Conservation (phyloP, 2,888 invertebrate species). For the Amiota mariae region DNA sequence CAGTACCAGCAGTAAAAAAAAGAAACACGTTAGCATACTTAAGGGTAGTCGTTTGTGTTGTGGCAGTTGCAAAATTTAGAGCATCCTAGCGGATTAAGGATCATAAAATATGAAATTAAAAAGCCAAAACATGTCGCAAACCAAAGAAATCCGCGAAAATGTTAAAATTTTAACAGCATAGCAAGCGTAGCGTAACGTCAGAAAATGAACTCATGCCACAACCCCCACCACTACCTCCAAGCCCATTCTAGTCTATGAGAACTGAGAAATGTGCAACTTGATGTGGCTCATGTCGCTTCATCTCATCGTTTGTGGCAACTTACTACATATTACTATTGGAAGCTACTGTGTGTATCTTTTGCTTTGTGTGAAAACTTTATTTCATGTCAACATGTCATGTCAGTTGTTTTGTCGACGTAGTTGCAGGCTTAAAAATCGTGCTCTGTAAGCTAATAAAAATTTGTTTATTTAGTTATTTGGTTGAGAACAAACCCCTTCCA, state of each 20-base stretch:
- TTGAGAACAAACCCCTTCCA: not conserved
- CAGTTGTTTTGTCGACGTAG: not conserved
- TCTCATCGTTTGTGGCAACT: not conserved
- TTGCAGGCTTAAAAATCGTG: conserved; percentile 14
- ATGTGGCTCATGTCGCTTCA: not conserved
- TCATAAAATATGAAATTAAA: conserved; percentile 57
- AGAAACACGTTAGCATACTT: conserved; percentile 16
- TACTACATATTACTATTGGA: not conserved
- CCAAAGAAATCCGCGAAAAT: conserved; percentile 9
- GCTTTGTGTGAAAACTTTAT: conserved; percentile 13
- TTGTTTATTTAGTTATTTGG: conserved; percentile 10
- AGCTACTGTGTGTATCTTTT: not conserved
- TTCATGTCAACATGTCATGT: conserved; percentile 22
- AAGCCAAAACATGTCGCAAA: conserved; percentile 43
- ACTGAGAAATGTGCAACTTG: not conserved
- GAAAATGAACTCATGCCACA: not conserved
- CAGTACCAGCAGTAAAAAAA: not conserved
- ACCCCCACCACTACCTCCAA: not conserved
- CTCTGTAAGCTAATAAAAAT: conserved; percentile 3
- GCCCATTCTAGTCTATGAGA: too few relatives aligned
- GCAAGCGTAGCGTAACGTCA: not conserved
- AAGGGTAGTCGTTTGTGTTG: conserved; percentile 4
- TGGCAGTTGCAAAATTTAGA: conserved; percentile 37
- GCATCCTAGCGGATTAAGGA: conserved; percentile 46
- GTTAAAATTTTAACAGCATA: conserved; percentile 3